phyloP scores from a whole-genome alignment of 2,113 vertebrate genomes.

The Baryphthengus martii region DNA sequence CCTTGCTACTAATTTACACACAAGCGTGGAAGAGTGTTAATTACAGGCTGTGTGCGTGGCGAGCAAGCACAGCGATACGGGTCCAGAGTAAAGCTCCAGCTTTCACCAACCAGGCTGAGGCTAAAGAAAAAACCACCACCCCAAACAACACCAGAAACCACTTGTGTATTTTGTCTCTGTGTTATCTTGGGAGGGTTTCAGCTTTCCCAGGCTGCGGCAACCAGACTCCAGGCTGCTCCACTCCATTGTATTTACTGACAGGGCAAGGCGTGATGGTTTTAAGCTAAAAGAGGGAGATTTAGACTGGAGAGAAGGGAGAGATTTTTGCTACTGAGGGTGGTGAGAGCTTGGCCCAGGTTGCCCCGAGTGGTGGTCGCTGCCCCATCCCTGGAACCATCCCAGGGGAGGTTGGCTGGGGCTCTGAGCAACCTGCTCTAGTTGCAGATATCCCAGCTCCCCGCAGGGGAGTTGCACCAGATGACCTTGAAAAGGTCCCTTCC shows the following conservation, averaged over 20 bases:
- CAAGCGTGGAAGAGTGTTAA: not conserved
- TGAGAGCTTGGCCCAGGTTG: not conserved
- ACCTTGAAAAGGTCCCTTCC: not conserved
- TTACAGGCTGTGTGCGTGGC: not conserved
- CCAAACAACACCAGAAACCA: rapidly evolving
- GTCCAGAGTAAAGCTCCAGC: not conserved
- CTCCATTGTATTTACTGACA: not conserved
- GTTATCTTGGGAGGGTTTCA: rapidly evolving
- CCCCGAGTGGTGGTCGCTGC: not conserved
- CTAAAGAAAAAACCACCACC: not conserved
- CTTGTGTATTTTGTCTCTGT: not conserved
- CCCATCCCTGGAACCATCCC: not conserved
- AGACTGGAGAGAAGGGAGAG: not conserved
- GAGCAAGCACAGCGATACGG: not conserved
- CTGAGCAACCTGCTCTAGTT: not conserved
- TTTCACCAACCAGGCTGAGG: not conserved
- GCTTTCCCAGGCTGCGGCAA: not conserved
- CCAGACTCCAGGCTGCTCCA: not conserved
- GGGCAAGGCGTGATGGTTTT: not conserved
- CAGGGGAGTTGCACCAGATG: not conserved
- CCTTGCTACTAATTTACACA: not conserved
- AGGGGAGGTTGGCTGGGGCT: not conserved
- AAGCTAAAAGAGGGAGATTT: not conserved
- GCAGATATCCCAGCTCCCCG: not conserved
- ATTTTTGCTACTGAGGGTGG: not conserved